Evolutionary conservation across 2,888 invertebrate species (phyloP).

Genomic region (Diloba caeruleocephala): DNA sequence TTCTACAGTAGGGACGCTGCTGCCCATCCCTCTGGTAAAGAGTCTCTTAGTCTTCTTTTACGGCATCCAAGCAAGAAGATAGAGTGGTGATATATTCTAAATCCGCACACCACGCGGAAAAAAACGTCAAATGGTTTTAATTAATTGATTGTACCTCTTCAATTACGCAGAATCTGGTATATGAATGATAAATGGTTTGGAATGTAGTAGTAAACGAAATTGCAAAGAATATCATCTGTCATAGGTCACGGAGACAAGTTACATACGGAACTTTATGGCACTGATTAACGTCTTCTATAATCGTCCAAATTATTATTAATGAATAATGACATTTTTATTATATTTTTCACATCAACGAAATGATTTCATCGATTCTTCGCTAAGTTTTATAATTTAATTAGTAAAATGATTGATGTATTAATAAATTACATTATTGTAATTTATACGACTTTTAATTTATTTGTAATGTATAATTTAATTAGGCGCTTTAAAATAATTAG

Average conservation of each 20-base stretch:
- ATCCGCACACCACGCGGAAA: too few relatives aligned
- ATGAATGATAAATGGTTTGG: not conserved
- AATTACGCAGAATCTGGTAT: too few relatives aligned
- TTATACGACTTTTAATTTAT: slow-evolving; percentile 7
- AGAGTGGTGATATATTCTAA: too few relatives aligned
- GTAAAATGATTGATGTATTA: slow-evolving; percentile 2
- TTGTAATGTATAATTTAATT: slow-evolving; percentile 26
- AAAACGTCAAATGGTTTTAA: too few relatives aligned
- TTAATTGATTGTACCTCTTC: too few relatives aligned
- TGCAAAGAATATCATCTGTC: not conserved
- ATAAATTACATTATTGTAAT: slow-evolving; percentile 12
- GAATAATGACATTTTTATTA: not conserved
- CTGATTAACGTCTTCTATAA: not conserved
- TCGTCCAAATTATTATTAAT: not conserved
- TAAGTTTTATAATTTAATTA: slow-evolving; percentile 19
- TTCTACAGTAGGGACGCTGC: too few relatives aligned
- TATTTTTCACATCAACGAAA: not conserved
- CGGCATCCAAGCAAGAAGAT: too few relatives aligned
- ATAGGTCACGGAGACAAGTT: not conserved
- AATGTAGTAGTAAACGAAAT: not conserved
- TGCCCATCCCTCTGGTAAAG: too few relatives aligned
- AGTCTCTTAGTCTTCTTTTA: too few relatives aligned
- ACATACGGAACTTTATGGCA: slow-evolving; percentile 1
- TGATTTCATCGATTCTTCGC: slow-evolving; percentile 2
- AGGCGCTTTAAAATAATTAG: slow-evolving; percentile 3